phyloP scores from a whole-genome alignment of 2,113 vertebrate genomes.

The Clupea harengus region DNA sequence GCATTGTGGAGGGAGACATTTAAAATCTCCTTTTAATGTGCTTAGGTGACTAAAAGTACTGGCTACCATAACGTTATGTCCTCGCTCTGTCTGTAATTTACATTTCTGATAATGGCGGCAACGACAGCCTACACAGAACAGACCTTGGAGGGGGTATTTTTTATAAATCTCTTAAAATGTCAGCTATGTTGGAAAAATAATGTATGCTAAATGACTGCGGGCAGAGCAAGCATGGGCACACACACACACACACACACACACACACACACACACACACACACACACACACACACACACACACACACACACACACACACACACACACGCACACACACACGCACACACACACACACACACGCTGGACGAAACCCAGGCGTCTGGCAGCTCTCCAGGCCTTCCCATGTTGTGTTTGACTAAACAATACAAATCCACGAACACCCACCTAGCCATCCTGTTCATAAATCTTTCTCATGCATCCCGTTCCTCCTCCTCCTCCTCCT shows the following conservation, averaged over 20 bases:
- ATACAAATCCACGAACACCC: not conserved
- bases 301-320: not conserved
- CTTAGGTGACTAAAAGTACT: slow-evolving; percentile 2
- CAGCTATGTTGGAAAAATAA: slow-evolving; percentile 10
- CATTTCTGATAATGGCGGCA: not conserved
- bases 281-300: not conserved
- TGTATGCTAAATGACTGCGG: slow-evolving; percentile 13
- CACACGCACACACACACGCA: not conserved
- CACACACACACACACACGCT: not conserved
- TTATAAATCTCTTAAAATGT: slow-evolving; percentile 8
- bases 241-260: not conserved
- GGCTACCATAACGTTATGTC: not conserved
- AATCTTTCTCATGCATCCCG: not conserved
- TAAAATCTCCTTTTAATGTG: not conserved
- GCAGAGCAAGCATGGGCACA: not conserved
- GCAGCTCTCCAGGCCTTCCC: not conserved
- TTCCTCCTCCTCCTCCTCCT: not conserved
- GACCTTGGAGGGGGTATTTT: not conserved
- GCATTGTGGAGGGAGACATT: not conserved
- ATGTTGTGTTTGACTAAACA: slow-evolving; percentile 16
- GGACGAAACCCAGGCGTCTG: not conserved
- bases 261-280: not conserved
- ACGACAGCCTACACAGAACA: not conserved
- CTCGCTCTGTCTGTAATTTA: not conserved
- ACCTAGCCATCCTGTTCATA: not conserved